Conservation (phyloP, 2,888 invertebrate species). For the Nephrotoma guestfalica region DNA sequence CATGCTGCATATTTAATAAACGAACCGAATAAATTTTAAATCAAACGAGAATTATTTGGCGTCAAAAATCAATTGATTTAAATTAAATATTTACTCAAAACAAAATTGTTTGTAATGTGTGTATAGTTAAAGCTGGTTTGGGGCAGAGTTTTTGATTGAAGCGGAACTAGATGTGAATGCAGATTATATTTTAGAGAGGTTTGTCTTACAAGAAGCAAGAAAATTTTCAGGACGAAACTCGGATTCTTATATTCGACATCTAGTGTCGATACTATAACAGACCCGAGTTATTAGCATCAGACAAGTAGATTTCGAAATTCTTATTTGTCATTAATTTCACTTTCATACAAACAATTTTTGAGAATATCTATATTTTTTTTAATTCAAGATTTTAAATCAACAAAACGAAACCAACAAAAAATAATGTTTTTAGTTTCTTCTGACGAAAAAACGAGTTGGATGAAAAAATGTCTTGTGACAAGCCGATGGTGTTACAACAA, state of each 20-base stretch:
- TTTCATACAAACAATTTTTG: not conserved
- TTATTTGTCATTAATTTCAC: not conserved
- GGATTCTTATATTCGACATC: no score
- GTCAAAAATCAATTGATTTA: not conserved
- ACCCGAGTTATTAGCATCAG: no score
- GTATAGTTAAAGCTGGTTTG: not conserved
- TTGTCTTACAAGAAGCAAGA: no score
- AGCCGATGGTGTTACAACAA: not conserved
- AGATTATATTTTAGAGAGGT: no score
- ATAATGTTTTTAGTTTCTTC: not conserved
- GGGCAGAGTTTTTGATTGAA: not conserved
- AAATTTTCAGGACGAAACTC: no score
- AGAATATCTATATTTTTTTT: not conserved
- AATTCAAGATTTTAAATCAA: not conserved
- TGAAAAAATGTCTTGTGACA: not conserved
- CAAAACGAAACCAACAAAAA: not conserved
- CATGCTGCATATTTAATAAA: no score
- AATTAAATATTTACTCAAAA: not conserved
- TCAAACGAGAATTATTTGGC: not conserved
- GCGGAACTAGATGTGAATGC: not conserved
- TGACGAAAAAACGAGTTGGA: not conserved
- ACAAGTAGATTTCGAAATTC: not conserved
- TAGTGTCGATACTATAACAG: no score
- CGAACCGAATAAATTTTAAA: no score
- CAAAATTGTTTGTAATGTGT: not conserved